These are phyloP conservation scores for Corythaeola cristata DNA, from an alignment of 2,113 vertebrate species.

Conservation along the genomic window DNA sequence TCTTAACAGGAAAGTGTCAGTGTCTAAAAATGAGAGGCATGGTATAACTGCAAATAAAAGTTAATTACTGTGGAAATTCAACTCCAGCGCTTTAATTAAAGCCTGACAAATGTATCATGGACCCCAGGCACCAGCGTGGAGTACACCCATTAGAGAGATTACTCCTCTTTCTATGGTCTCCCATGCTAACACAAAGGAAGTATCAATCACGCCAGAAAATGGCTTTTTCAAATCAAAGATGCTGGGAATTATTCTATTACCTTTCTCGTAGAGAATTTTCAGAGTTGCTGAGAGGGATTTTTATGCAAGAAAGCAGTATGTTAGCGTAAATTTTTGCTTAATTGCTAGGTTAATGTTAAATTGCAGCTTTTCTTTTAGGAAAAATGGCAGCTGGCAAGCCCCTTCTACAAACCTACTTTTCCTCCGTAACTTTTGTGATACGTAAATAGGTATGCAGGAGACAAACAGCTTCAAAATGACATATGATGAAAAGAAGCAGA, in stretches of 20 bases:
- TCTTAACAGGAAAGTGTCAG: constrained; percentile 1
- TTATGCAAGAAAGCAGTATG: constrained; percentile 29
- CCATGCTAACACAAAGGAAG: constrained; percentile 62
- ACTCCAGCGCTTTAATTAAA: constrained; percentile 62
- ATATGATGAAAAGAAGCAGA: background rate
- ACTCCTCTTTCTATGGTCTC: constrained; percentile 42
- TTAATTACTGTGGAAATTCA: constrained; percentile 68
- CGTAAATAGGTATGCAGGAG: background rate
- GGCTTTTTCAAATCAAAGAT: constrained; percentile 53
- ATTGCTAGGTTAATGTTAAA: constrained; percentile 61
- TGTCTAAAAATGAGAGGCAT: constrained; percentile 48
- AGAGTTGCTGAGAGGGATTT: constrained; percentile 31
- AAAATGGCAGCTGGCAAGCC: constrained; percentile 39
- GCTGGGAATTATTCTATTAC: constrained; percentile 59
- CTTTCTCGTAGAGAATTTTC: constrained; percentile 4
- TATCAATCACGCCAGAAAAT: constrained; percentile 52
- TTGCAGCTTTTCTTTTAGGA: constrained; percentile 41
- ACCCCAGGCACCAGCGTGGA: constrained; percentile 25
- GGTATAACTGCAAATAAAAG: constrained; percentile 52
- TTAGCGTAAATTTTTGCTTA: constrained; percentile 43
- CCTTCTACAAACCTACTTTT: background rate
- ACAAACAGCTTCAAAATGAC: background rate
- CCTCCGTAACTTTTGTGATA: background rate
- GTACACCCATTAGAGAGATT: constrained; percentile 57
- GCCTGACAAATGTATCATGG: constrained; percentile 54